Evolutionary conservation across 2,888 invertebrate genomes (phyloP), one percentile per base, ranked within the genome.

Genomic region (Lathronympha strigana): DNA sequence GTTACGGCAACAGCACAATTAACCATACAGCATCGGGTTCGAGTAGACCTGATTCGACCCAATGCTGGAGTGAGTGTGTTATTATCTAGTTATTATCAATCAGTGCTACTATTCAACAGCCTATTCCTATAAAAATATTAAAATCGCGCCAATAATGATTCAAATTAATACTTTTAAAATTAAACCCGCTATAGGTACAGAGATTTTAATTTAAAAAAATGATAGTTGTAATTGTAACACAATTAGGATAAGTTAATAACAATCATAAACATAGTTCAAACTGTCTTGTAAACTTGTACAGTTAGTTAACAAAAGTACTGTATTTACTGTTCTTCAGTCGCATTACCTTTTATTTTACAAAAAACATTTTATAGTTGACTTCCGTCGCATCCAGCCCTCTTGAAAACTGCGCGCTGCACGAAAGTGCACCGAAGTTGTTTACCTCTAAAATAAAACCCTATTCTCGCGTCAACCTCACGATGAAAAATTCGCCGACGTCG

Each of bases 341-440:
- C 40, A 21, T 31, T 43, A 31, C 57, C 13, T 57, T 43, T 57
- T 57, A 43, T 45, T 57, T 43, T 28, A 43, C 43, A 57, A 31
- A 57, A 40, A 31, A 43, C 3, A 25, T 43, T 19, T 43, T 28
- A 55, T 55, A 33, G 50, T 38, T 43, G 51, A 51, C 19, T 51
- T 40, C 51, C 43, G 31, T 25, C 43, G 43, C 25, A 19, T 50
- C 55, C 13, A 21, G 33, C 23, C 15, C 45, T 36, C 57, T 57
- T 43, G 57, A 21, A 61, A 51, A 51, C 33, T 50, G 55, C 63
- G 28, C 55, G 47, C 19, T 47, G 25, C 23, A 36, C 28, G 45
- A 64, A 64, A 58, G 36, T 58, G 64, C 51, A 45, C 43, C 13
- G 33, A 57, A 63, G 63, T 57, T 63, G 57, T 57, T 63, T 63